Evolutionary conservation across 1,140 invertebrate genomes (phyloP).

Genomic region (Drosophila bifasciata): DNA sequence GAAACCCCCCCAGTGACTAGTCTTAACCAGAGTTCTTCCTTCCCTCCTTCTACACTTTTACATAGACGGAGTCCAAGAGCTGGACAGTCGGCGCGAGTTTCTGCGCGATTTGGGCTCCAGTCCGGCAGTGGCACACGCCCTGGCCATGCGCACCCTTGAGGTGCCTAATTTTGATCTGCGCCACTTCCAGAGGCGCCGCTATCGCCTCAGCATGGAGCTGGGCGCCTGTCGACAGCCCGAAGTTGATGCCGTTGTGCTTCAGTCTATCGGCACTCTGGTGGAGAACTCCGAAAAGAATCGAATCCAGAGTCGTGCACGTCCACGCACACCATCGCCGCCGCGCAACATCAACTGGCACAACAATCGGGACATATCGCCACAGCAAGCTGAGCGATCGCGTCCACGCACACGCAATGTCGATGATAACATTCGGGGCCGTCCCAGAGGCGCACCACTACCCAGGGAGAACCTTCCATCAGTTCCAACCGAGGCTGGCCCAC

Average conservation of each 20-base stretch:
- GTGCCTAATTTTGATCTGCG: slow-evolving; percentile 47
- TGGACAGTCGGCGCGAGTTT: slow-evolving; percentile 44
- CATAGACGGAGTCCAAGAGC: slow-evolving; percentile 10
- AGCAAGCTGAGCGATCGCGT: slow-evolving; percentile 7
- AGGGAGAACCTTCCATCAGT: no score
- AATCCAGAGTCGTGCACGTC: slow-evolving; percentile 9
- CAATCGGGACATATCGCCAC: not conserved
- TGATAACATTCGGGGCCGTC: not conserved
- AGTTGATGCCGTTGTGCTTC: slow-evolving; percentile 38
- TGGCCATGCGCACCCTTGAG: slow-evolving; percentile 36
- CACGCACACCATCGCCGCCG: slow-evolving; percentile 48
- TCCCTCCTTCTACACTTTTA: not conserved
- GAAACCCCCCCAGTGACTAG: no score
- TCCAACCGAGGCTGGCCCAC: no score
- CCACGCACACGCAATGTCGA: slow-evolving; percentile 1
- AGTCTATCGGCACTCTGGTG: slow-evolving; percentile 24
- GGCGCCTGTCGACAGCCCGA: slow-evolving; percentile 37
- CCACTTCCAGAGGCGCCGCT: slow-evolving; percentile 37
- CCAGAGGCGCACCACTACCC: not conserved
- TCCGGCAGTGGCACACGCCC: slow-evolving; percentile 31
- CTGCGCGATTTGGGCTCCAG: slow-evolving; percentile 48
- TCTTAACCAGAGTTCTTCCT: slow-evolving; percentile 25
- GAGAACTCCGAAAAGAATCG: not conserved
- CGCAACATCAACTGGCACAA: slow-evolving; percentile 59
- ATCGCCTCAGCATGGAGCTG: slow-evolving; percentile 31